phyloP scores from a whole-genome alignment of 2,797 vertebrate genomes.

The Atherinosoma microstoma region DNA sequence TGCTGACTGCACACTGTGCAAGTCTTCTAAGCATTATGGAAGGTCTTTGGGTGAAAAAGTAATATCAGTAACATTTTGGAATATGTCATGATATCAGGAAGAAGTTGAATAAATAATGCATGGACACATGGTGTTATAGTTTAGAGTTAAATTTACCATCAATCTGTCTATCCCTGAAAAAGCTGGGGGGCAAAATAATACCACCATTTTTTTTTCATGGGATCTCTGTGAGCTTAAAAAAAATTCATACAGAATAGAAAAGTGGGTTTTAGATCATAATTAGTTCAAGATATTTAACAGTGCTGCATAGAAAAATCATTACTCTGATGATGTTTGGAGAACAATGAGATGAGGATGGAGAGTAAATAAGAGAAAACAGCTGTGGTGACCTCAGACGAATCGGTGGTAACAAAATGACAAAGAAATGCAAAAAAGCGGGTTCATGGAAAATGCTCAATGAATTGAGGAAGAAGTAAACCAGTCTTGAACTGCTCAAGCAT shows the following conservation, averaged over 20 bases:
- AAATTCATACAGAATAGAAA: neutral
- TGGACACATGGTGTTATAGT: neutral
- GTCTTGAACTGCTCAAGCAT: neutral
- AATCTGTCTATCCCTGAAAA: too few species aligned
- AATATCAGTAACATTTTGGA: too few species aligned
- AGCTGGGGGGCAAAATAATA: too few species aligned
- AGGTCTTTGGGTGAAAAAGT: too few species aligned
- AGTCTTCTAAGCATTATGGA: too few species aligned
- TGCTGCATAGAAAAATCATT: conserved; percentile 27
- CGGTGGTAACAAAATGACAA: conserved; percentile 10
- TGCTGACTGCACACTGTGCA: neutral
- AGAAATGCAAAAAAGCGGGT: neutral
- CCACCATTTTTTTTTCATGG: neutral
- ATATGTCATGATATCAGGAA: neutral
- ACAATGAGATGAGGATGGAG: conserved; percentile 12
- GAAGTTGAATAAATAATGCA: neutral
- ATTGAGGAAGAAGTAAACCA: conserved; percentile 5
- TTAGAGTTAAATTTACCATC: neutral
- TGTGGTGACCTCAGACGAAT: conserved; percentile 18
- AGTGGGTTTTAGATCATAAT: conserved; percentile 13
- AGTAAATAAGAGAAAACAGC: conserved; percentile 31
- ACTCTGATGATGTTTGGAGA: conserved; percentile 13
- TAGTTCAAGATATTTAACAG: conserved; percentile 34
- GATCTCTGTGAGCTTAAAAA: conserved; percentile 4
- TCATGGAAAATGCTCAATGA: conserved; percentile 8